Evolutionary conservation across 2,113 vertebrate genomes (phyloP).

Genomic region (Ctenodactylus gundi): DNA sequence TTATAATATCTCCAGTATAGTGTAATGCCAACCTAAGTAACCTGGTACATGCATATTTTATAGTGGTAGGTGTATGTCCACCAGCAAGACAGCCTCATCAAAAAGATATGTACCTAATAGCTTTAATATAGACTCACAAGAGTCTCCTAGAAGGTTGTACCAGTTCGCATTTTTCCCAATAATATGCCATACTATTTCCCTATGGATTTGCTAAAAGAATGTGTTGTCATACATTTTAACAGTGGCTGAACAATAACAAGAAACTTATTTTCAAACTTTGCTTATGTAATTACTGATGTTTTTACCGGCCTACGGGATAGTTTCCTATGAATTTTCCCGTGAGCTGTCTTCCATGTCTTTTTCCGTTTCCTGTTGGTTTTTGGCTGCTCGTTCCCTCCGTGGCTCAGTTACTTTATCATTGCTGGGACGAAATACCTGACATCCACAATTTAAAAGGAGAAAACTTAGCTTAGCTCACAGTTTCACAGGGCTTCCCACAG

Average conservation of each 20-base stretch:
- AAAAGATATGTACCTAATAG: neutral
- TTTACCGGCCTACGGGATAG: neutral
- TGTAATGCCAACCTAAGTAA: neutral
- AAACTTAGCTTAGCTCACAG: no score
- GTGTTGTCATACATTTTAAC: neutral
- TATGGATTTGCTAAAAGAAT: neutral
- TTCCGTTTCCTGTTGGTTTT: neutral
- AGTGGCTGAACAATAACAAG: neutral
- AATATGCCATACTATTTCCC: neutral
- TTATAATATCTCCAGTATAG: neutral
- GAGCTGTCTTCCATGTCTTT: neutral
- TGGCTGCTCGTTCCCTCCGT: neutral
- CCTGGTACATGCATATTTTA: neutral
- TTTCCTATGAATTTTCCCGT: neutral
- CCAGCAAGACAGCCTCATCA: neutral
- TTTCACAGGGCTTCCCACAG: no score
- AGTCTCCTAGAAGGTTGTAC: neutral
- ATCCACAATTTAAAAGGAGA: no score
- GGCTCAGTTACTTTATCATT: no score
- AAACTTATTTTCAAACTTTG: constrained; percentile 6
- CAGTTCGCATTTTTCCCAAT: neutral
- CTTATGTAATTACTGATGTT: constrained; percentile 16
- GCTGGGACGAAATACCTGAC: no score
- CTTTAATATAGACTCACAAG: neutral
- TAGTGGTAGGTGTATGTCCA: neutral